Base-by-base conservation (phyloP, 1,140 invertebrate genomes). In the Caenorhabditis brenneri region DNA sequence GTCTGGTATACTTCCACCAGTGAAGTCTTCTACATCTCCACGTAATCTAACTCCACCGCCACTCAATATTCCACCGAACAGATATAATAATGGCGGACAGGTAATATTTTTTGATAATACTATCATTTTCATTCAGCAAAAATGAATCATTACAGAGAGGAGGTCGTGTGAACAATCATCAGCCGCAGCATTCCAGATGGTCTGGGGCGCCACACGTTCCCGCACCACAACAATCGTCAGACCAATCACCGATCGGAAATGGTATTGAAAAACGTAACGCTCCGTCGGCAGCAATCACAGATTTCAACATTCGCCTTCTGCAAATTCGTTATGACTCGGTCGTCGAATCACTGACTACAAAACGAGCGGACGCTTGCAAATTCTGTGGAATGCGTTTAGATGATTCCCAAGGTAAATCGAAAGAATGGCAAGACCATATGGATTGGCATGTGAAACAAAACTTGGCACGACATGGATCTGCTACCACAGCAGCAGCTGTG, bases 401-500 rank as follows among this genome's bases (percentile, higher is more conserved):
- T 19, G 79, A 87, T 39, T 85, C 88, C n/a, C 33, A 81, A 31
- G 82, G 86, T 29, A 74, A 80, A n/a, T 84, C 80, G 16, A 81
- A 81, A 24, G 53, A 84, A 39, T 90, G 88, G 69, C 81, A 88
- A 79, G 51, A 83, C n/a, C 88, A 89, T 79, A 79, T 86, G 42
- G 89, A 90, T 65, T 86, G 86, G 87, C 88, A 89, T 53, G 80
- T 89, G 29, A 84, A 87, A 39, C 51, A 84, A 19, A 85, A 86
- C 16, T 48, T 88, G 39, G 49, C 58, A 19, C 65, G 81, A 24
- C 65, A 86, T n/a, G 80, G 86, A 15, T 49, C 58, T 9, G 48
- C n/a, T 36, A 31, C n/a, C 7, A 27, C 53, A 39, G 48, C 48
- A 31, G 51, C 79, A 19, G 27, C 27, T 29, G 36, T 51, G 27